These are phyloP conservation scores for Brachyhypopomus occidentalis DNA, from an alignment of 2,113 vertebrate species.

Conservation along the genomic window DNA sequence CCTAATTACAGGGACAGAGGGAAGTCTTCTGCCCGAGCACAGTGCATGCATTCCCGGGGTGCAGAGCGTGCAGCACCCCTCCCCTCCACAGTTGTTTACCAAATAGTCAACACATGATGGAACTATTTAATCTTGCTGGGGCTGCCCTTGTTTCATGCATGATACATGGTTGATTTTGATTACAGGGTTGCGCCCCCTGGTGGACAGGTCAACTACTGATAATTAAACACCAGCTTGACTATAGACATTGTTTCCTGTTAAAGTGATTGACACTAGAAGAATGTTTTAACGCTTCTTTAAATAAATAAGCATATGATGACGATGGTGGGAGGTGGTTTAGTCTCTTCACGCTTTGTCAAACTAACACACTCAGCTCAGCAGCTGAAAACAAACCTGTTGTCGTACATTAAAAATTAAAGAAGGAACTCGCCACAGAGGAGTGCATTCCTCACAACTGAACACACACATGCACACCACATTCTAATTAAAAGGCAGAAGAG, in stretches of 20 bases:
- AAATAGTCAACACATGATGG: slow-evolving; percentile 56
- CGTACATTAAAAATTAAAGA: slow-evolving; percentile 54
- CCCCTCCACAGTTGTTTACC: slow-evolving; percentile 55
- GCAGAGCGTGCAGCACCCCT: slow-evolving; percentile 11
- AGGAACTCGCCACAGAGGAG: slow-evolving; percentile 41
- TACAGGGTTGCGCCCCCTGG: slow-evolving; percentile 40
- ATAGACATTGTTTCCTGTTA: neutral
- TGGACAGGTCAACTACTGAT: neutral
- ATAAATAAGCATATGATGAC: neutral
- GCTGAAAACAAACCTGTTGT: slow-evolving; percentile 44
- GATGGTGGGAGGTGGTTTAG: neutral
- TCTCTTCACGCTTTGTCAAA: neutral
- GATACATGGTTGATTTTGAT: neutral
- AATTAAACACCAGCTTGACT: neutral
- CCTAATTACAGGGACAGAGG: slow-evolving; percentile 51
- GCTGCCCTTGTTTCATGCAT: slow-evolving; percentile 27
- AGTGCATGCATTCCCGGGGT: too few relatives aligned
- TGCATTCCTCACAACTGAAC: slow-evolving; percentile 48
- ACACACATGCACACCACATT: slow-evolving; percentile 41
- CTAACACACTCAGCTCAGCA: slow-evolving; percentile 30
- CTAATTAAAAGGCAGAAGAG: slow-evolving; percentile 60
- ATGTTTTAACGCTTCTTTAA: too few relatives aligned
- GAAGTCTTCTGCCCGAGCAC: slow-evolving; percentile 45
- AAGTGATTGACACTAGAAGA: neutral
- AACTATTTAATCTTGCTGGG: slow-evolving; percentile 46